Evolutionary conservation across 2,888 invertebrate species (phyloP).

Genomic region (Spodoptera picta): DNA sequence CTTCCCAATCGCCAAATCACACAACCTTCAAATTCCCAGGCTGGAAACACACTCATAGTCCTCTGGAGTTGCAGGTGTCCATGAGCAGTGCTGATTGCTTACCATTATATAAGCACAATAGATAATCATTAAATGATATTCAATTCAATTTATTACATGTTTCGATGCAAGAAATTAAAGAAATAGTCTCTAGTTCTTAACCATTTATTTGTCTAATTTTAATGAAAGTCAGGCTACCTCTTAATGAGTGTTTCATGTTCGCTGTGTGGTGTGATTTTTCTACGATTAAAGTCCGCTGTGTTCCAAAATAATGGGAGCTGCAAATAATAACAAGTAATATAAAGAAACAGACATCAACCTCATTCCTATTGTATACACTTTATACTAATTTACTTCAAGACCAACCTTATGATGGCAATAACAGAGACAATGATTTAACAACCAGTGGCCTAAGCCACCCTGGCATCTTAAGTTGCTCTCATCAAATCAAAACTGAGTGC

Average conservation of each 20-base stretch:
- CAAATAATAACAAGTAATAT: constrained; percentile 43
- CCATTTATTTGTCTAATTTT: constrained; percentile 17
- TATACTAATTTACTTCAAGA: constrained; percentile 8
- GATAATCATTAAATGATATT: too few relatives aligned
- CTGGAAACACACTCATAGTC: too few relatives aligned
- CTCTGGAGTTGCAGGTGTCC: too few relatives aligned
- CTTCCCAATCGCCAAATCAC: too few relatives aligned
- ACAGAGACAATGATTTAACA: constrained; percentile 34
- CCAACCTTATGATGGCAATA: constrained; percentile 30
- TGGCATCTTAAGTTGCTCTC: constrained; percentile 40
- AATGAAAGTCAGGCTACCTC: neutral
- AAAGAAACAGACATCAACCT: neutral
- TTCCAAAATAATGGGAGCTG: constrained; percentile 83
- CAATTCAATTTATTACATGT: too few relatives aligned
- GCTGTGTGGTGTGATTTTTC: neutral
- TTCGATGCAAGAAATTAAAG: too few relatives aligned
- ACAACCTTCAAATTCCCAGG: too few relatives aligned
- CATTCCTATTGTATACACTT: neutral
- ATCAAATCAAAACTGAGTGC: constrained; percentile 56
- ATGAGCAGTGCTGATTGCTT: too few relatives aligned
- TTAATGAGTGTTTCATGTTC: constrained; percentile 7
- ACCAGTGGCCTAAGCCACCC: constrained; percentile 36
- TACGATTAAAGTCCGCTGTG: constrained; percentile 72
- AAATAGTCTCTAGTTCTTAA: neutral
- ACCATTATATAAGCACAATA: too few relatives aligned